Conservation (phyloP, 2,888 invertebrate species). For the Eupeodes luniger region DNA sequence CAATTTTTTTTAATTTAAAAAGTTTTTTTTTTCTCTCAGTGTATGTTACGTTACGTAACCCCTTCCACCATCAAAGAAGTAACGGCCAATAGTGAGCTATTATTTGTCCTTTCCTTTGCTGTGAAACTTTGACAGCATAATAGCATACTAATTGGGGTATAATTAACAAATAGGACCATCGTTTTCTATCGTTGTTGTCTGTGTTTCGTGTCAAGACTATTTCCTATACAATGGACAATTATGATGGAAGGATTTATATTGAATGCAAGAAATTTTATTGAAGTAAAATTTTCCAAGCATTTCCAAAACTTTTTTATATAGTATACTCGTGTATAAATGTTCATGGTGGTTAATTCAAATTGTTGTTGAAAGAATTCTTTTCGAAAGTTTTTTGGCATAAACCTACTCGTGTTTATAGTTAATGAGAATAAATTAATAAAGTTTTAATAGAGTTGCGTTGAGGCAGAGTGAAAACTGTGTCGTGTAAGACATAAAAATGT, state of each 20-base stretch:
- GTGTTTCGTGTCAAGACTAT: constrained; percentile 15
- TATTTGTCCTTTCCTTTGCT: constrained; percentile 47
- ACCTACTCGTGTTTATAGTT: neutral
- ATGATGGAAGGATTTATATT: constrained; percentile 56
- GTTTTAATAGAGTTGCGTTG: neutral
- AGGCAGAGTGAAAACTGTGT: too few relatives aligned
- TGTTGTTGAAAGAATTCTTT: constrained; percentile 62
- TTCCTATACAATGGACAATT: constrained; percentile 20
- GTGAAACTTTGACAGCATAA: constrained; percentile 71
- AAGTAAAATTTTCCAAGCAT: neutral
- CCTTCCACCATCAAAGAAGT: neutral
- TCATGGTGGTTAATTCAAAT: constrained; percentile 35
- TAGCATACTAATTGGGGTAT: constrained; percentile 67
- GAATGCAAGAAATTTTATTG: constrained; percentile 24
- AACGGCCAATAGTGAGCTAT: neutral
- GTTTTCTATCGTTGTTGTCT: neutral
- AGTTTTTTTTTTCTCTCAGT: neutral
- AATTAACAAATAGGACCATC: constrained; percentile 59
- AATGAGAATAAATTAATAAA: constrained; percentile 26
- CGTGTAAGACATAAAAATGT: too few relatives aligned
- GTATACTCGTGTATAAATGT: neutral
- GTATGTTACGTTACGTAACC: constrained; percentile 9
- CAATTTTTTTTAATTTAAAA: too few relatives aligned
- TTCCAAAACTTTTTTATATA: constrained; percentile 21
- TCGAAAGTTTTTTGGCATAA: constrained; percentile 39